Percentiles rank a stretch among this genome's conserved stretches.
Evolutionary conservation across 2,113 vertebrate genomes (phyloP).

Genomic region (Trematomus loennbergii): DNA sequence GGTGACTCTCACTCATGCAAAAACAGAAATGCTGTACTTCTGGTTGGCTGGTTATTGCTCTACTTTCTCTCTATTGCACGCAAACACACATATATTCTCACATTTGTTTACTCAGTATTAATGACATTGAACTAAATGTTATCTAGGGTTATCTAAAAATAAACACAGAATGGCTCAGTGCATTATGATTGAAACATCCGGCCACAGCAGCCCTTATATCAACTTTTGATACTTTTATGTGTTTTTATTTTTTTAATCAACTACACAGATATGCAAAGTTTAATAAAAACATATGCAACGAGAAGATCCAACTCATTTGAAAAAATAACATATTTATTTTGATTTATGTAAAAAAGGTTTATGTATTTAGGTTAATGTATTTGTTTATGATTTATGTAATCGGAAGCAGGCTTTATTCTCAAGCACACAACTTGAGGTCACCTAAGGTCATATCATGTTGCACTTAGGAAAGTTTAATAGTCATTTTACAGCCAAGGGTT

Average conservation of each 20-base stretch:
- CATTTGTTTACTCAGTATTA: conserved; percentile 30
- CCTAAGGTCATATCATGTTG: conserved; percentile 16
- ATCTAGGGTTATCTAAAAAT: neutral
- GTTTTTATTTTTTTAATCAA: neutral
- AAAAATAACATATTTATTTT: neutral
- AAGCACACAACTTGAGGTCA: conserved; percentile 6
- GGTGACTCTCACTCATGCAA: conserved; percentile 45
- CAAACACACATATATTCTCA: neutral
- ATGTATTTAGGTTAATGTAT: too few species aligned
- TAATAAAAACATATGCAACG: neutral
- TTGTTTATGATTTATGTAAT: neutral
- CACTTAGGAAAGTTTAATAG: neutral
- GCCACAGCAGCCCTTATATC: neutral
- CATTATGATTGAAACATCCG: neutral
- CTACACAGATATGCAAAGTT: neutral
- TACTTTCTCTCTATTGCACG: conserved; percentile 1
- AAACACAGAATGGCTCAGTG: neutral
- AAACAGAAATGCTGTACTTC: conserved; percentile 70
- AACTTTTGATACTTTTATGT: neutral
- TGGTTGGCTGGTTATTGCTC: conserved; percentile 55
- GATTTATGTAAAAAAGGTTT: too few species aligned
- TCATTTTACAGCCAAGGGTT: neutral
- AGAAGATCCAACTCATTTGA: neutral
- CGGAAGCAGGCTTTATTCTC: neutral
- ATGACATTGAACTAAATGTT: conserved; percentile 8